Evolutionary conservation across 53 echinoderm and acorn worm species (phyloP).

Genomic region (Paelopatides confundens): DNA sequence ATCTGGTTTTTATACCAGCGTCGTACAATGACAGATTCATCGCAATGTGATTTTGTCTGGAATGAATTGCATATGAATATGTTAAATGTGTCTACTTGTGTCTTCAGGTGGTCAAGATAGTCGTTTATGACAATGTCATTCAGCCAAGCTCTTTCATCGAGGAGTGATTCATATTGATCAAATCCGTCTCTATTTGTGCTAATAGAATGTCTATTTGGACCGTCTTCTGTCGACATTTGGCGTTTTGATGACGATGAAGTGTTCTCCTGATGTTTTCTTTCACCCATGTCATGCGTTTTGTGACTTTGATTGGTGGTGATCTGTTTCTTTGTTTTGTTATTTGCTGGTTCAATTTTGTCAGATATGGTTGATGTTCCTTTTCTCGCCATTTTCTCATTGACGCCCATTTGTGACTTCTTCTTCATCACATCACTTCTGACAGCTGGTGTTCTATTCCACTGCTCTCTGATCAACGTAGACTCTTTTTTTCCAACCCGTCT

Average conservation of each 20-base stretch:
- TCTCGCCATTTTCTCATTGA: not conserved
- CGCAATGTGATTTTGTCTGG: not conserved
- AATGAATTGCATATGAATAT: conserved; percentile 9
- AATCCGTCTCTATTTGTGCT: not conserved
- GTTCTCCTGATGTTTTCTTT: too few species aligned
- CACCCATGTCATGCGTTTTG: too few species aligned
- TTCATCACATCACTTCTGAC: not conserved
- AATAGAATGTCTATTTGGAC: too few species aligned
- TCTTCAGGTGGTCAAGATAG: not conserved
- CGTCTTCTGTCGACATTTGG: too few species aligned
- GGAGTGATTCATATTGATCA: not conserved
- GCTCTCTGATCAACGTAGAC: not conserved
- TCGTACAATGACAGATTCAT: not conserved
- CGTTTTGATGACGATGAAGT: too few species aligned
- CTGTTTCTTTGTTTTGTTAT: not conserved
- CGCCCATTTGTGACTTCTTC: not conserved
- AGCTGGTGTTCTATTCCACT: not conserved
- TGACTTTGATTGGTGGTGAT: not conserved
- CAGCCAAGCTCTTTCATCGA: not conserved
- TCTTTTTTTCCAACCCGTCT: not conserved
- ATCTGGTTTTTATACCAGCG: not conserved
- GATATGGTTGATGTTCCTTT: not conserved
- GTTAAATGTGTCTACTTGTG: not conserved
- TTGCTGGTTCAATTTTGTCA: not conserved
- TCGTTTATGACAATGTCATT: not conserved